Evolutionary conservation across 2,888 invertebrate species (phyloP).

Genomic region (Drosophila infuscata): DNA sequence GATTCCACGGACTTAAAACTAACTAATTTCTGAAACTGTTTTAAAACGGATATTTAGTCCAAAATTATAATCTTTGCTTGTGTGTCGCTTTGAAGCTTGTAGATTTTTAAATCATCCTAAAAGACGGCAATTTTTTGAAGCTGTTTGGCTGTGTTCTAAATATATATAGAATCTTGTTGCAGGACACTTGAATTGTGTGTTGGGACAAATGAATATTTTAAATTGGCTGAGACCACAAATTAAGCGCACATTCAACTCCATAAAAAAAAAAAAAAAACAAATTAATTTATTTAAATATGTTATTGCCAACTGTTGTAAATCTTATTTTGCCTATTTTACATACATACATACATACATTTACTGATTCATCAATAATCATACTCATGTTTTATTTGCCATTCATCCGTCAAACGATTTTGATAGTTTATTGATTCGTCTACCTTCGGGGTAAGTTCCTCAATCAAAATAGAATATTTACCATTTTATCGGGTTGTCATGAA

Average conservation of each 20-base stretch:
- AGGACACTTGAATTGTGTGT: background rate
- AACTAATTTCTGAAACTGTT: background rate
- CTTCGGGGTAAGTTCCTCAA: constrained; percentile 42
- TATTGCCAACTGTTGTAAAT: background rate
- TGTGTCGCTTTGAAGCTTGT: background rate
- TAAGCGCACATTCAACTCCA: background rate
- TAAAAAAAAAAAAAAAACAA: background rate
- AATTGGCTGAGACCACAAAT: background rate
- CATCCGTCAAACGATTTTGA: constrained; percentile 34
- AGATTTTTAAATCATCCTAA: background rate
- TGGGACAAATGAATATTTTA: background rate
- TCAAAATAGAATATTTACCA: constrained; percentile 43
- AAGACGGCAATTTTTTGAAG: background rate
- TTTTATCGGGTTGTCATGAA: constrained; percentile 47
- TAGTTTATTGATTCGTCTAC: constrained; percentile 39
- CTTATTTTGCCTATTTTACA: no score
- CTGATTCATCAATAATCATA: background rate
- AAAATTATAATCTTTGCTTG: background rate
- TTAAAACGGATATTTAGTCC: background rate
- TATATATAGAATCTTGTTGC: background rate
- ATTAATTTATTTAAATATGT: background rate
- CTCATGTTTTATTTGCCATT: constrained; percentile 35
- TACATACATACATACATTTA: no score
- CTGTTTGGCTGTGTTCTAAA: background rate
- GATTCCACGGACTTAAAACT: background rate